phyloP scores from a whole-genome alignment of 2,797 vertebrate genomes.

The Steatocranus sp. region DNA sequence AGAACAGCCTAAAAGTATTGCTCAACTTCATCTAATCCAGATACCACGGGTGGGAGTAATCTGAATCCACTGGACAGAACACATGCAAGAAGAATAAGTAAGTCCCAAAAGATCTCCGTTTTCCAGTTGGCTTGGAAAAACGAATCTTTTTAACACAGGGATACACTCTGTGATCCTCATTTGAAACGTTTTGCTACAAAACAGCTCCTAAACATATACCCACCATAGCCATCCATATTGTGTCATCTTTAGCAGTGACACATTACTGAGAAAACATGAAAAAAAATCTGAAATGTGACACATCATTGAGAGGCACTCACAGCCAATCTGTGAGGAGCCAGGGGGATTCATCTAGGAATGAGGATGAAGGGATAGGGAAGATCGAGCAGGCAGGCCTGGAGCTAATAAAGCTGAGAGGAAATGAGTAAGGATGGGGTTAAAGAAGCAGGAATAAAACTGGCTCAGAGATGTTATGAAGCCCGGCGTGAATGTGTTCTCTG shows the following conservation, averaged over 20 bases:
- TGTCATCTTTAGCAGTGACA: background rate
- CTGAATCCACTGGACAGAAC: constrained; percentile 32
- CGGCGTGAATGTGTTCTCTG: constrained; percentile 61
- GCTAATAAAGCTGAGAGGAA: constrained; percentile 26
- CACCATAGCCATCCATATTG: constrained; percentile 12
- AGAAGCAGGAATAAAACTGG: constrained; percentile 9
- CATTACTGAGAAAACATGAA: background rate
- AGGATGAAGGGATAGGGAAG: background rate
- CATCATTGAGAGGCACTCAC: constrained; percentile 12
- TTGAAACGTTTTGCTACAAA: constrained; percentile 16
- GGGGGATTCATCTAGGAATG: constrained; percentile 8
- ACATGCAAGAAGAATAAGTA: constrained; percentile 18
- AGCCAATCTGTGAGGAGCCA: constrained; percentile 25
- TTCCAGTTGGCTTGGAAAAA: constrained; percentile 21
- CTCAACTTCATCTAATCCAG: constrained; percentile 35
- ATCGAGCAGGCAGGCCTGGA: background rate
- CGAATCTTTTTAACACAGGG: background rate
- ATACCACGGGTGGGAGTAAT: constrained; percentile 7
- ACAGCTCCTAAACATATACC: constrained; percentile 26
- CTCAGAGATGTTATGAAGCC: constrained; percentile 40
- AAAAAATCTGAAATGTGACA: background rate
- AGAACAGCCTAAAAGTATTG: constrained; percentile 37
- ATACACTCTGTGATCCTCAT: constrained; percentile 11
- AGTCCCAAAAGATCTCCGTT: constrained; percentile 24
- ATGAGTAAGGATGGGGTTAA: constrained; percentile 29